Base-by-base conservation (phyloP, 1,140 invertebrate species). In the Dryas iulia region DNA sequence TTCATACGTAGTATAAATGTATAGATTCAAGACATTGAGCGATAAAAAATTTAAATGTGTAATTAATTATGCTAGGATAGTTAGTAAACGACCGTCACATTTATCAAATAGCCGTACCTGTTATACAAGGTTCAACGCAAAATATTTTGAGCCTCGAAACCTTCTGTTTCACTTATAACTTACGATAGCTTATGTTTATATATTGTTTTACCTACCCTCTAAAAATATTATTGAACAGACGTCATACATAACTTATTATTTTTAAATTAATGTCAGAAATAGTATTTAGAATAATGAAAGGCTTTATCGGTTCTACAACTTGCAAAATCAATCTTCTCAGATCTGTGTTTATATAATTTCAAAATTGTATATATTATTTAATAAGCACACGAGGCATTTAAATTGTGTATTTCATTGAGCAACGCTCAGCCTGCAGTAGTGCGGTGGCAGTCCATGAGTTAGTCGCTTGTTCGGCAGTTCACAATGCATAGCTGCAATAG, bases 381-480 rank as follows among this genome's bases (percentile, higher is more conserved):
- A 47, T 47, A 47, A 47, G 39, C 39, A 47, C 39, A 47, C n/a
- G n/a, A 47, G 39, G 39, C 39, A 47, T 47, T 47, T 47, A 10
- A 47, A 47, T 47, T 47, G 21, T 47, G 21, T 47, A 18, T 47
- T 10, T 47, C 18, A 47, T 47, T 47, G 39, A 47, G 18, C 39
- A 47, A 47, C 39, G 39, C 39, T 47, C 39, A 47, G 39, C 21
- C 18, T 47, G 39, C 14, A 47, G 39, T 47, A 47, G 39, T 47
- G 39, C 18, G 18, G 39, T 47, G 39, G 21, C 39, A 47, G 39
- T 47, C 39, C 39, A 47, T 47, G 39, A 47, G 39, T 47, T 47
- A 21, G 39, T 47, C 14, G 39, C 39, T 10, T 47, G 39, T 47
- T 21, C 39, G 39, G 39, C 39, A 18, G 39, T 47, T 47, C 39